Conservation (phyloP, 2,888 invertebrate species). For the Pammene fasciana region DNA sequence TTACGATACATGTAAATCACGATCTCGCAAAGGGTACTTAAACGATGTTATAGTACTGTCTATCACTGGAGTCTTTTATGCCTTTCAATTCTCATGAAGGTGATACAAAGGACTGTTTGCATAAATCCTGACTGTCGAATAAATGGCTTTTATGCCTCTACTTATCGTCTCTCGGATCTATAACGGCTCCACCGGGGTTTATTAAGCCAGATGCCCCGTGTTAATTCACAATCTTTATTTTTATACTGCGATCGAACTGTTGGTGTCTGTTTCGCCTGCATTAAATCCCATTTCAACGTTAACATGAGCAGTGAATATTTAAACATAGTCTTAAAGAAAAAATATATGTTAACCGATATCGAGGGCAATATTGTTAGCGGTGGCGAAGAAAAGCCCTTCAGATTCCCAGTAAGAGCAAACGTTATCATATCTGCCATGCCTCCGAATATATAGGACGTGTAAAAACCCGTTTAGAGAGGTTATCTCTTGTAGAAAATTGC, state of each 20-base stretch:
- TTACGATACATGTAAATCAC: constrained; percentile 25
- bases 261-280: constrained; percentile 12
- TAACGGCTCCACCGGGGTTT: constrained; percentile 48
- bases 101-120: constrained; percentile 49
- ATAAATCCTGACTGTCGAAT: constrained; percentile 49
- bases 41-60: constrained; percentile 24
- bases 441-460: constrained; percentile 63
- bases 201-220: constrained; percentile 59
- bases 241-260: constrained; percentile 38
- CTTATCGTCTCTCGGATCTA: constrained; percentile 50
- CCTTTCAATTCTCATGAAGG: constrained; percentile 38
- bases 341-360: constrained; percentile 9
- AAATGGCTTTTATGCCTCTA: constrained; percentile 50
- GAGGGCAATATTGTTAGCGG: constrained; percentile 16
- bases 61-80: constrained; percentile 30
- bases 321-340: constrained; percentile 1
- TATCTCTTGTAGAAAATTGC: constrained; percentile 79
- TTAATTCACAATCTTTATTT: constrained; percentile 53
- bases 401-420: constrained; percentile 28
- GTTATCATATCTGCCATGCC: constrained; percentile 36
- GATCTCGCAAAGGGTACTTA: constrained; percentile 17
- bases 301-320: not conserved
- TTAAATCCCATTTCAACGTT: constrained; percentile 14
- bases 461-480: constrained; percentile 70
- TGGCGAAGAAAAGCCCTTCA: constrained; percentile 32